Evolutionary conservation across 1,140 invertebrate genomes (phyloP).

Genomic region (Drosophila nebulosa): DNA sequence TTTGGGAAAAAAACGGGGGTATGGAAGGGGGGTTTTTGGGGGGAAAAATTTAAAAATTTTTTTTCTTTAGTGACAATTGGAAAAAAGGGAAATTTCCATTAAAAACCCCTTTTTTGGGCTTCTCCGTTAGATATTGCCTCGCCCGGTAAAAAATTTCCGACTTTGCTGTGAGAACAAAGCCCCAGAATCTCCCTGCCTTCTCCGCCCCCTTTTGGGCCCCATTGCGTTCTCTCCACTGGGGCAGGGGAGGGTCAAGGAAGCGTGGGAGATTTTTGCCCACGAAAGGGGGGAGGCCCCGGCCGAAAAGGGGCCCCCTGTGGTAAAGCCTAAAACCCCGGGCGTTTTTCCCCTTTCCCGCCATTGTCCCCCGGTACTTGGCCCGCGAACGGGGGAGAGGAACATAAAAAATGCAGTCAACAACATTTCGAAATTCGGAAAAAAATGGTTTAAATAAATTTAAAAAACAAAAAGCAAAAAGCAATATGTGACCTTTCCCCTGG

Average conservation of each 20-base stretch:
- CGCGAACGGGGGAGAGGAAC: conserved; percentile 81
- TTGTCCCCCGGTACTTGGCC: conserved; percentile 99
- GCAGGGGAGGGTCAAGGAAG: conserved; percentile 93
- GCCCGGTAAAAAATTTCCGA: conserved; percentile 92
- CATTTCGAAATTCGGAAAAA: not conserved
- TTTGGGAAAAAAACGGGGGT: too few relatives aligned
- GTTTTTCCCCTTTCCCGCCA: conserved; percentile 98
- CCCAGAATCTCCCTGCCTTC: conserved; percentile 94
- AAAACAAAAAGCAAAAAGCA: conserved; percentile 49
- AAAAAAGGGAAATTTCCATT: too few relatives aligned
- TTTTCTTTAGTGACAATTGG: conserved; percentile 34
- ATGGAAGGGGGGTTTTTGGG: too few relatives aligned
- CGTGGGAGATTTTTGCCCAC: conserved; percentile 90
- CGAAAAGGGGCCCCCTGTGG: conserved; percentile 97
- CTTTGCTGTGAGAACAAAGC: conserved; percentile 96
- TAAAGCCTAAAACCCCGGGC: conserved; percentile 98
- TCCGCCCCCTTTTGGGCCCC: conserved; percentile 90
- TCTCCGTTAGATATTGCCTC: conserved; percentile 94
- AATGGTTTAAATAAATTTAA: conserved; percentile 17
- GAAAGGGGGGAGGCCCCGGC: conserved; percentile 94
- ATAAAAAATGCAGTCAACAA: conserved; percentile 20
- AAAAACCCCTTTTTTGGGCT: conserved; percentile 93
- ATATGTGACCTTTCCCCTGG: not conserved
- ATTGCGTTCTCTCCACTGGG: conserved; percentile 88
- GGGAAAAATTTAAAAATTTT: not conserved